Evolutionary conservation across 2,888 invertebrate genomes (phyloP).

Genomic region (Leuctra nigra): DNA sequence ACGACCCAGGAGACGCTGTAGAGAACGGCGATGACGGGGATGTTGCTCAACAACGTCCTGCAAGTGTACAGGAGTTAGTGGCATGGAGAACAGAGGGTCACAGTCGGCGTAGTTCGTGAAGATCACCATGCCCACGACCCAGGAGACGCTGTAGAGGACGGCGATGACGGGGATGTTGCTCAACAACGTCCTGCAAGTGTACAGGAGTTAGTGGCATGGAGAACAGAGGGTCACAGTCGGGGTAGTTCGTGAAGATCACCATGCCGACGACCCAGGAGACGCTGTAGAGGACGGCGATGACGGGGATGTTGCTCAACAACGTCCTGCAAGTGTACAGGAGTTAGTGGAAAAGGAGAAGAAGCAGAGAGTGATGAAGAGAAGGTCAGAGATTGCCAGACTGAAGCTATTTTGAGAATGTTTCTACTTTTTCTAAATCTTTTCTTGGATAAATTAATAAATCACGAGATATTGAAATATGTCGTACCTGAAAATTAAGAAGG

Average conservation of each 20-base stretch:
- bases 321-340: slow-evolving; percentile 46
- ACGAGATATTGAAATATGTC: no score
- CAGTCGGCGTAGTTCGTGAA: slow-evolving; percentile 78
- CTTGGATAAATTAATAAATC: no score
- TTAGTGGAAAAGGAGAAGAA: no score
- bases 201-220: not conserved
- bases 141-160: slow-evolving; percentile 72
- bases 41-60: slow-evolving; percentile 69
- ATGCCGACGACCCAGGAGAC: slow-evolving; percentile 82
- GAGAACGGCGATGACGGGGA: slow-evolving; percentile 71
- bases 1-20: slow-evolving; percentile 80
- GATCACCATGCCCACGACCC: slow-evolving; percentile 82
- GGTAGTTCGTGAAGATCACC: slow-evolving; percentile 78
- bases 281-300: slow-evolving; percentile 72
- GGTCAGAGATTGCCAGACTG: slow-evolving; percentile 64
- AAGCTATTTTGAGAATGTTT: not conserved
- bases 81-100: slow-evolving; percentile 58
- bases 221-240: slow-evolving; percentile 72
- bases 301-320: slow-evolving; percentile 69
- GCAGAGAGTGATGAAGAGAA: slow-evolving; percentile 50
- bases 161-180: slow-evolving; percentile 72
- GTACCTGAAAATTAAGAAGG: no score
- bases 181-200: slow-evolving; percentile 57
- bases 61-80: slow-evolving; percentile 7
- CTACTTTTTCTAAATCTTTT: not conserved